Evolutionary conservation across 2,113 vertebrate genomes (phyloP).

Genomic region (Sander lucioperca): DNA sequence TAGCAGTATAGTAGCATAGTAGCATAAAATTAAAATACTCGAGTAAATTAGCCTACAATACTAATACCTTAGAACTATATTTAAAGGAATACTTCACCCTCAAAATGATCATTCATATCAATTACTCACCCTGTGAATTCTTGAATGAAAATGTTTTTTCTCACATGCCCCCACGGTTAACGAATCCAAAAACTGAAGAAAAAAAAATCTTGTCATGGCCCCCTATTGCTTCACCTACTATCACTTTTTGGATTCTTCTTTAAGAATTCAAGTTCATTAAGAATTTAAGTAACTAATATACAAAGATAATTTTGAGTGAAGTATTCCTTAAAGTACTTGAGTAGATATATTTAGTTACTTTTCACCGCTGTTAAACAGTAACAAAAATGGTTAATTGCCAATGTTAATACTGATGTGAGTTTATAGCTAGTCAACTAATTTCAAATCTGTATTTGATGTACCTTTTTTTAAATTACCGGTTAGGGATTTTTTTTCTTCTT

Average conservation of each 20-base stretch:
- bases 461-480: background rate
- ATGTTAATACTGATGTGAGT: background rate
- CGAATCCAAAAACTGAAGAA: background rate
- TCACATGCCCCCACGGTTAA: background rate
- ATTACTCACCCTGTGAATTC: background rate
- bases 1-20: background rate
- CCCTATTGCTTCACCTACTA: no score
- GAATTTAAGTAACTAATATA: background rate
- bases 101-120: background rate
- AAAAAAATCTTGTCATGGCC: no score
- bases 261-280: background rate
- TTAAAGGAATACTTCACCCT: background rate
- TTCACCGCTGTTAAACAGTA: background rate
- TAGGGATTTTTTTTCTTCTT: background rate
- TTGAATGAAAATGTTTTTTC: background rate
- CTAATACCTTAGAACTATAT: background rate
- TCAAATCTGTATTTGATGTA: background rate
- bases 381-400: background rate
- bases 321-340: background rate
- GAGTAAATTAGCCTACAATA: background rate
- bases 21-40: background rate
- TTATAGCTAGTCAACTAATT: background rate
- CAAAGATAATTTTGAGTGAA: background rate
- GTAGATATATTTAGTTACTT: background rate
- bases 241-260: background rate